phyloP scores from a whole-genome alignment of 2,888 invertebrate species.

The Strigamia maritima region DNA sequence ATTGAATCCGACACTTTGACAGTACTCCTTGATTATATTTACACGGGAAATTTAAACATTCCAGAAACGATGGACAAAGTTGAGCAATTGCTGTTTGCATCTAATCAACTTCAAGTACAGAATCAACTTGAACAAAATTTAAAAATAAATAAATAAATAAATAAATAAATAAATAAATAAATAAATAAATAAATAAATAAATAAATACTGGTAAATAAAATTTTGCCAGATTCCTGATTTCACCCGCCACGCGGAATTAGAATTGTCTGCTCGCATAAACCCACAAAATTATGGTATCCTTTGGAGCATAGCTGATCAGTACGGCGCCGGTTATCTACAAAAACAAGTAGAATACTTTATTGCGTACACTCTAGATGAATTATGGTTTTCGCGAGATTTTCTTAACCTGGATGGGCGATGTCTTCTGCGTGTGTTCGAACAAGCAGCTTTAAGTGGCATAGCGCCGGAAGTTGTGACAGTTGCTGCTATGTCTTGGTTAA shows the following conservation, averaged over 20 bases:
- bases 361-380: background rate
- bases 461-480: background rate
- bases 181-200: no score
- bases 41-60: slow-evolving; percentile 6
- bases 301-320: slow-evolving; percentile 12
- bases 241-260: slow-evolving; percentile 1
- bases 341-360: slow-evolving; percentile 20
- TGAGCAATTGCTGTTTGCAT: background rate
- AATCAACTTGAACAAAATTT: background rate
- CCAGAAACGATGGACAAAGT: slow-evolving; percentile 4
- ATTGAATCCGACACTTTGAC: background rate
- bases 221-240: slow-evolving; percentile 7
- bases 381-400: slow-evolving; percentile 28
- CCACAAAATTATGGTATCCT: slow-evolving; percentile 5
- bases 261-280: background rate
- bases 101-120: slow-evolving; percentile 7
- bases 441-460: background rate
- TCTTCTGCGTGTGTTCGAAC: background rate
- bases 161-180: no score
- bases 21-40: slow-evolving; percentile 4
- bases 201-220: background rate
- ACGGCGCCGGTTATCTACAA: background rate
- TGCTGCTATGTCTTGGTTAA: background rate
- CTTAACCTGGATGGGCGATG: background rate
- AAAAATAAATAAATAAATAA: background rate